Evolutionary conservation across 2,113 vertebrate species (phyloP).

Genomic region (Cheirogaleus medius): DNA sequence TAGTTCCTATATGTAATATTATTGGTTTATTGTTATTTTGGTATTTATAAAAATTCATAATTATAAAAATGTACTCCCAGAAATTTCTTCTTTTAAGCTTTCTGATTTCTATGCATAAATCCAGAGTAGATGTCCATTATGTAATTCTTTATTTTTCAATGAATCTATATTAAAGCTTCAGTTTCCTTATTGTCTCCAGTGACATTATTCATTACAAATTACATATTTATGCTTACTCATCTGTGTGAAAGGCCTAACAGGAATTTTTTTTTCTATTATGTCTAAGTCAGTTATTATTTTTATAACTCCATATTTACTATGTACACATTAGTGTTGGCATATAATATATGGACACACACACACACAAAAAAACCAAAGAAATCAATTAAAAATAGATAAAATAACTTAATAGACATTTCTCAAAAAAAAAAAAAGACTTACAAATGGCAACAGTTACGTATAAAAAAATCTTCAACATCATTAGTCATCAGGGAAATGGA

Average conservation of each 20-base stretch:
- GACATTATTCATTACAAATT: neutral
- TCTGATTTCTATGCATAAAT: neutral
- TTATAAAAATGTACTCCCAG: neutral
- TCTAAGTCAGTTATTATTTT: neutral
- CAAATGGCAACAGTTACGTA: too few relatives aligned
- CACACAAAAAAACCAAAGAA: too few relatives aligned
- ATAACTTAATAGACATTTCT: too few relatives aligned
- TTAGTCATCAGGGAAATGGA: too few relatives aligned
- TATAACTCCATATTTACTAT: neutral
- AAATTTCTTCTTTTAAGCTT: neutral
- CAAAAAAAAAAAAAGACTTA: too few relatives aligned
- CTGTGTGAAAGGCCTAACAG: neutral
- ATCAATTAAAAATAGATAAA: too few relatives aligned
- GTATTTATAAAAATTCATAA: neutral
- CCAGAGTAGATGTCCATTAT: neutral
- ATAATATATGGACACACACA: too few relatives aligned
- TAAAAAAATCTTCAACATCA: too few relatives aligned
- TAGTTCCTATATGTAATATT: neutral
- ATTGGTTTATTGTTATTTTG: neutral
- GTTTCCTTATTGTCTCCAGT: neutral
- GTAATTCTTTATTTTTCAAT: neutral
- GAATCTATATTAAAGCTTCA: neutral
- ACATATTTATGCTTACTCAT: neutral
- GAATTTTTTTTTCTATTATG: neutral
- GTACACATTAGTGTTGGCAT: neutral